Conservation (phyloP, 2,113 vertebrate species). For the Callithrix jacchus region DNA sequence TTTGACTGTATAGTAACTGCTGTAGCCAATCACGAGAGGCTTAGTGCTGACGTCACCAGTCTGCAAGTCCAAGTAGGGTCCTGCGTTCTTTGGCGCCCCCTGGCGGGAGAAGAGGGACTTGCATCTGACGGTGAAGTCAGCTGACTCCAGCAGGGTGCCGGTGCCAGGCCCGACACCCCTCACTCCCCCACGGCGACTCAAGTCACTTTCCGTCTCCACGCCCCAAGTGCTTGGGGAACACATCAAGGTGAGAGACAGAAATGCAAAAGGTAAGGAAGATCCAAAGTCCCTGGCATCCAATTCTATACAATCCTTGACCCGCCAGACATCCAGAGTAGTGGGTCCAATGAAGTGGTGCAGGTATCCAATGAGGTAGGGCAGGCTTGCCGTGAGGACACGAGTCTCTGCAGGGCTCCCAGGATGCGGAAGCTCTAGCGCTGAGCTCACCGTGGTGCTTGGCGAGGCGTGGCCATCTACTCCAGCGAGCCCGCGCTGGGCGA, state of each 20-base stretch:
- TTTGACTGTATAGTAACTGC: no score
- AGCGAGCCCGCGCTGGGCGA: neutral
- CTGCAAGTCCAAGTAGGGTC: no score
- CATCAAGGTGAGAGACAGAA: neutral
- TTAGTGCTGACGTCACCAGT: no score
- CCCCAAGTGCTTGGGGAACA: neutral
- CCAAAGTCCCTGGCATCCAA: slow-evolving; percentile 8
- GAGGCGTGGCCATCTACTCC: neutral
- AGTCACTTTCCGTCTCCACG: neutral
- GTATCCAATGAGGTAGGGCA: neutral
- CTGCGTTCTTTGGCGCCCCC: no score
- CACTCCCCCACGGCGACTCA: neutral
- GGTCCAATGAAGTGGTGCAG: neutral
- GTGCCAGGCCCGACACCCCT: no score
- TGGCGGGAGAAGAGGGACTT: no score
- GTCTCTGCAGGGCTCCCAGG: neutral
- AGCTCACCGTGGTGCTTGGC: neutral
- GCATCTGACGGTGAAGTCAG: no score
- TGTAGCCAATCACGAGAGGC: no score
- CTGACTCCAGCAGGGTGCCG: no score
- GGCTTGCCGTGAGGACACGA: slow-evolving; percentile 59
- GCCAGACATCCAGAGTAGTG: neutral
- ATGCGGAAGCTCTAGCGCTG: rapidly evolving
- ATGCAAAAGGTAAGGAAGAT: neutral
- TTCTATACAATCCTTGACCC: neutral